Evolutionary conservation across 1,140 invertebrate genomes (phyloP).

Genomic region (Cataglyphis hispanica): DNA sequence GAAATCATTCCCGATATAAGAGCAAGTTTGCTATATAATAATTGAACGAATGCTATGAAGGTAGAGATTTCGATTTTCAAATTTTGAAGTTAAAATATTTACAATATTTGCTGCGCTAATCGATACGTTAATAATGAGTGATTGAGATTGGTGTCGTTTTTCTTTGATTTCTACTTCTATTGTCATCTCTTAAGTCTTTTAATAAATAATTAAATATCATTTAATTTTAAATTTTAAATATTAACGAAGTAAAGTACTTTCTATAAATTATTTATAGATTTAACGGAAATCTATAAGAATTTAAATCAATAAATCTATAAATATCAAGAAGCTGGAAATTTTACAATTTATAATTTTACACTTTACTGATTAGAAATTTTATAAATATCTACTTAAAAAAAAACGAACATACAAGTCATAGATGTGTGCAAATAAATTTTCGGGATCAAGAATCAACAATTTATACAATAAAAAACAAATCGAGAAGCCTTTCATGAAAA

Average conservation of each 20-base stretch:
- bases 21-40: neutral
- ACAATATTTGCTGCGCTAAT: neutral
- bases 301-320: too few species aligned
- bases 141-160: neutral
- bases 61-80: neutral
- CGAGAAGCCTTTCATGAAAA: neutral
- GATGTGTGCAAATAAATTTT: neutral
- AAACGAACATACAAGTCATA: neutral
- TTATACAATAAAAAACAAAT: neutral
- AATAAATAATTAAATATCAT: neutral
- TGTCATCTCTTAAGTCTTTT: neutral
- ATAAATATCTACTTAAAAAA: neutral
- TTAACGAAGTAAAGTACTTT: neutral
- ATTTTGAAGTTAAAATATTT: neutral
- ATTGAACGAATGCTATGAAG: neutral
- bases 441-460: neutral
- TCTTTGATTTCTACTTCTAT: neutral
- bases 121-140: neutral
- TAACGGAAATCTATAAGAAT: neutral
- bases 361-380: neutral
- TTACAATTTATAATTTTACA: neutral
- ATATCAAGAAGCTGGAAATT: neutral
- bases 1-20: neutral
- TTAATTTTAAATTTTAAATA: neutral
- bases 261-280: neutral